Evolutionary conservation across 23 tunicate species (phyloP).

Genomic region (Styela clava): DNA sequence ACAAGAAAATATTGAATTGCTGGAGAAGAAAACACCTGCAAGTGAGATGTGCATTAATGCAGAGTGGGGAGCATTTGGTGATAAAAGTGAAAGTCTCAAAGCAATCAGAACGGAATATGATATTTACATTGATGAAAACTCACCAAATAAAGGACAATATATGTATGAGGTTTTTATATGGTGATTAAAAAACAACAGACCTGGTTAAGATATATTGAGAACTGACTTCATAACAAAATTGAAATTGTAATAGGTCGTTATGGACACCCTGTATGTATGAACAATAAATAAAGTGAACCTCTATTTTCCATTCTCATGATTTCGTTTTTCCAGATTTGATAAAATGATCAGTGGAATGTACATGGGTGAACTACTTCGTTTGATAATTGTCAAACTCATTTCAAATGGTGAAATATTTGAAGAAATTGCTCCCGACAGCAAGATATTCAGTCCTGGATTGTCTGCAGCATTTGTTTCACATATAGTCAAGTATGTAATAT

Average conservation of each 20-base stretch:
- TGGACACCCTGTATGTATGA: too few relatives aligned
- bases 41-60: conserved; percentile 96
- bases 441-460: conserved; percentile 47
- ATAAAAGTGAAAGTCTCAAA: conserved; percentile 80
- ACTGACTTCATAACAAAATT: too few relatives aligned
- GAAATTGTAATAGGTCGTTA: too few relatives aligned
- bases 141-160: conserved; percentile 84
- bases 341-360: conserved; percentile 99
- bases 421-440: conserved; percentile 31
- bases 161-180: conserved; percentile 47
- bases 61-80: conserved; percentile 99
- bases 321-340: conserved; percentile 72
- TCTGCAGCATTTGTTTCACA: conserved; percentile 95
- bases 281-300: too few relatives aligned
- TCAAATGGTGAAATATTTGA: conserved; percentile 42
- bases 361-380: conserved; percentile 87
- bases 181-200: too few relatives aligned
- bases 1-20: conserved; percentile 52
- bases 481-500: conserved; percentile 45
- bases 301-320: too few relatives aligned
- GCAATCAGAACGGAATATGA: conserved; percentile 62
- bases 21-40: conserved; percentile 21
- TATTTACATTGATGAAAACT: conserved; percentile 50
- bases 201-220: too few relatives aligned
- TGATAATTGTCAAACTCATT: conserved; percentile 49